phyloP scores from a whole-genome alignment of 2,888 invertebrate genomes.

The Odontothrips loti region DNA sequence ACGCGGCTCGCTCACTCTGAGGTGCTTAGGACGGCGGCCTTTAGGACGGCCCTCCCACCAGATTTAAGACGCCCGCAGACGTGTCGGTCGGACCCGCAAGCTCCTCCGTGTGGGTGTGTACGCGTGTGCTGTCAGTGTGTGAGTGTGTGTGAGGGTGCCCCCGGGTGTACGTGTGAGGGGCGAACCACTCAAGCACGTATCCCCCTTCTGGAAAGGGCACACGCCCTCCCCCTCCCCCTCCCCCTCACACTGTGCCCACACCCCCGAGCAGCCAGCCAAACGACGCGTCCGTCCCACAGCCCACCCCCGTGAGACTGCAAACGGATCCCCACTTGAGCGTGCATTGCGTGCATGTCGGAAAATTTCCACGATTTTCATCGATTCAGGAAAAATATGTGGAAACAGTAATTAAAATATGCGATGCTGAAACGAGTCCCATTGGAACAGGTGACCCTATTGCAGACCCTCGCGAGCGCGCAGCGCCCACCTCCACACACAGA shows the following conservation, averaged over 20 bases:
- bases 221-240: too few species aligned
- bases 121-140: not conserved
- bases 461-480: not conserved
- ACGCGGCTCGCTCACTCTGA: not conserved
- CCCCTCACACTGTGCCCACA: too few species aligned
- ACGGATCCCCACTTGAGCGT: too few species aligned
- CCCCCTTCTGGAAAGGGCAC: too few species aligned
- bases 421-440: too few species aligned
- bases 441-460: not conserved
- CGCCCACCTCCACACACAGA: not conserved
- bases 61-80: conserved; percentile 23
- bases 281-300: too few species aligned
- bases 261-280: too few species aligned
- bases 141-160: conserved; percentile 6
- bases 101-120: not conserved
- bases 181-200: not conserved
- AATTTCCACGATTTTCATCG: too few species aligned
- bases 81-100: conserved; percentile 13
- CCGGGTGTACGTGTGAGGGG: conserved; percentile 25
- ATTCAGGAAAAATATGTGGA: too few species aligned
- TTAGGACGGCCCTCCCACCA: not conserved
- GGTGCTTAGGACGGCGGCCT: conserved; percentile 8
- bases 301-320: too few species aligned
- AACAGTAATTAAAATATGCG: too few species aligned
- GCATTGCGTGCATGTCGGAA: too few species aligned